Evolutionary conservation across 2,888 invertebrate species (phyloP).

Genomic region (Troides oblongomaculatus): DNA sequence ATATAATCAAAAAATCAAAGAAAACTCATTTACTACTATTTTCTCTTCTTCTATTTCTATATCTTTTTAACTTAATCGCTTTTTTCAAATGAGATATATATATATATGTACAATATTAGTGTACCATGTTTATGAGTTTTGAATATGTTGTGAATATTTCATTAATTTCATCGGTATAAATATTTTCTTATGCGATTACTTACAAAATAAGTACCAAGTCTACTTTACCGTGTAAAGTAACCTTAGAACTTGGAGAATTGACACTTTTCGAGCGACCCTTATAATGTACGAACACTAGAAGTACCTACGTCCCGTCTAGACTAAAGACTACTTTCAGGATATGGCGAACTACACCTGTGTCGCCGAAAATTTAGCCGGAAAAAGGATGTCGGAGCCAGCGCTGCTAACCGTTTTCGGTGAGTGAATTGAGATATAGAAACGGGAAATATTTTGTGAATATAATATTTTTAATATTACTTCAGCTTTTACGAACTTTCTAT

Average conservation of each 20-base stretch:
- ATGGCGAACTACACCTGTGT: conserved; percentile 98
- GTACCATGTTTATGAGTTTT: too few species aligned
- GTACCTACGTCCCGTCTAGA: conserved; percentile 27
- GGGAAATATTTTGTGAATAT: background rate
- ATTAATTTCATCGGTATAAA: background rate
- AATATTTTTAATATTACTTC: background rate
- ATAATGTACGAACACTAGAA: conserved; percentile 11
- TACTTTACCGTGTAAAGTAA: background rate
- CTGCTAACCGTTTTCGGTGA: conserved; percentile 94
- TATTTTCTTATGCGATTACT: background rate
- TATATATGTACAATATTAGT: too few species aligned
- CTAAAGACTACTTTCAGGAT: conserved; percentile 77
- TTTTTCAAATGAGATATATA: too few species aligned
- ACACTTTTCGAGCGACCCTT: conserved; percentile 5
- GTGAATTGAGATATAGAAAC: conserved; percentile 44
- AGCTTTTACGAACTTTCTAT: background rate
- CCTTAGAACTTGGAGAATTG: conserved; percentile 9
- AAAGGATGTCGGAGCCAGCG: conserved; percentile 91
- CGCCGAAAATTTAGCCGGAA: conserved; percentile 94
- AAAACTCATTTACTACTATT: too few species aligned
- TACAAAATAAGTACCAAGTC: background rate
- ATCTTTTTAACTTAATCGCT: too few species aligned
- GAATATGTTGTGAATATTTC: too few species aligned
- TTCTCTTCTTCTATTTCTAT: too few species aligned
- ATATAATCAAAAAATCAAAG: too few species aligned